Evolutionary conservation across 2,888 invertebrate species (phyloP), one percentile per base, ranked within the genome.

Genomic region (Nomada hirtipes): DNA sequence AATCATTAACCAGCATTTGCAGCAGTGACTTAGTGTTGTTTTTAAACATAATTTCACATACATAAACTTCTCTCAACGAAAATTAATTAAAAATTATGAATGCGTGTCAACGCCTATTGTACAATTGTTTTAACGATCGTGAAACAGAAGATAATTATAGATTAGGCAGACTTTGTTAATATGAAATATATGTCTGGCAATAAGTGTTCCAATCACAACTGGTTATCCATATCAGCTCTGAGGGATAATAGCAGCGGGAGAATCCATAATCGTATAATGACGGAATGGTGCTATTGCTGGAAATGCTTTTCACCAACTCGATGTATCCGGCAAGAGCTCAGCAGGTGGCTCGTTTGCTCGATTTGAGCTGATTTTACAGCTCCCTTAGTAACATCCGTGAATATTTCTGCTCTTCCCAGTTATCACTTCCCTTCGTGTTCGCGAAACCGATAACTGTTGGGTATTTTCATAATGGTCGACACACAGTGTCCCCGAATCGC

Each of bases 341-440:
- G 90, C 90, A 91, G 90, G 90, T 91, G 90, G 91, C 91, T 91
- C 90, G 90, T 91, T 91, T 82, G 83, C 84, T 79, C 85, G 87
- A 89, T 89, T 89, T 86, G 86, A 82, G 83, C 85, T 74, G 79
- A 84, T 84, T 89, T 89, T 86, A 85, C 79, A 84, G 79, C 70
- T 47, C 61, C 71, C 63, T 69, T n/a, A 63, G 47, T 20, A 68
- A 59, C 69, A 53, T 63, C 52, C 44, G 47, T n/a, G 71, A 59
- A 71, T 50, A 23, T 50, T 29, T 67, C 53, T 4, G 0, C 50
- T n/a, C 59, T 53, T 53, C 53, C 0, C 50, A 2, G 50, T 11
- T 11, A 26, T 18, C 23, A 23, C 18, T 15, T 36, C 9, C 2
- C 18, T 18, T 7, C 29, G 18, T 13, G 36, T 29, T 15, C 15